A percentile compares a stretch with the other conserved stretches of the same genome.
Evolutionary conservation across 2,888 invertebrate genomes (phyloP).

Genomic region (Cerastis leucographa): DNA sequence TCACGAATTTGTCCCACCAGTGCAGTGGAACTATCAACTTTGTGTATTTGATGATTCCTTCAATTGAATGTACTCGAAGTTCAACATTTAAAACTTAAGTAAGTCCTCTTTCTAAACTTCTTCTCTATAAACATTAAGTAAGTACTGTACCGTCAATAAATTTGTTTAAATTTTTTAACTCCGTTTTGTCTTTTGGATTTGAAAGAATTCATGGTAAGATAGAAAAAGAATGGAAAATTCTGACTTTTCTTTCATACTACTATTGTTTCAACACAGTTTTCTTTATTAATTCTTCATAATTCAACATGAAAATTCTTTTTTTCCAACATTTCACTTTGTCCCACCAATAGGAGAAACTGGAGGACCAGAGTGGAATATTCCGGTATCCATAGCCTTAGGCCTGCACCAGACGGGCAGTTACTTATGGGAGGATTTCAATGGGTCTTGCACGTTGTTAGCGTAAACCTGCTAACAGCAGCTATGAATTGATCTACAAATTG

Average conservation of each 20-base stretch:
- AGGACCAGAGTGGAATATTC: background rate
- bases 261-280: background rate
- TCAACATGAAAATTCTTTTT: background rate
- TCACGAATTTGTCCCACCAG: background rate
- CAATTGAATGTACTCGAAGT: too few relatives aligned
- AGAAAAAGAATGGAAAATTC: background rate
- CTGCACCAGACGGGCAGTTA: slow-evolving; percentile 49
- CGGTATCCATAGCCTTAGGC: slow-evolving; percentile 40
- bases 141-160: background rate
- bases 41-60: background rate
- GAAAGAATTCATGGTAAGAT: background rate
- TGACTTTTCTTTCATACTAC: background rate
- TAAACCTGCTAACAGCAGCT: slow-evolving; percentile 29
- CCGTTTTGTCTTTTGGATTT: background rate
- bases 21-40: background rate
- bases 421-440: slow-evolving; percentile 23
- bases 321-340: background rate
- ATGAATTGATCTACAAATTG: slow-evolving; percentile 53
- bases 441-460: slow-evolving; percentile 39
- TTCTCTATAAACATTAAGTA: background rate
- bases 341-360: background rate
- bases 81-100: too few relatives aligned
- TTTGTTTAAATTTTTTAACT: background rate
- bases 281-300: background rate
- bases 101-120: background rate